Conservation (phyloP, 2,888 invertebrate genomes). For the Caenorhabditis sp. region DNA sequence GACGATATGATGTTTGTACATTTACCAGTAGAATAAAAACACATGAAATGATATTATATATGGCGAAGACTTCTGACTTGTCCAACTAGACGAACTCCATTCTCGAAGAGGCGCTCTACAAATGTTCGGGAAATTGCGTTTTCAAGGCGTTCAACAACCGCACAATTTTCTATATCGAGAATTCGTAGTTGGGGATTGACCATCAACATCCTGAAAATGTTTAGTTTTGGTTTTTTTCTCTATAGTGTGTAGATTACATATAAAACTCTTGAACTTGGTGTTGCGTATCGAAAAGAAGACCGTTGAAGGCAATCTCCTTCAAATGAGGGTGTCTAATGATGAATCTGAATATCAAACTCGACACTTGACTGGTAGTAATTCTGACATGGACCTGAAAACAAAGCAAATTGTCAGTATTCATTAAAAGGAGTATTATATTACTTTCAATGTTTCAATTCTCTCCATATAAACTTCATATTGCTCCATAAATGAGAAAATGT, state of each 20-base stretch:
- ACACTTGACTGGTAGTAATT: constrained; percentile 15
- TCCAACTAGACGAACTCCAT: constrained; percentile 19
- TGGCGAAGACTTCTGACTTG: constrained; percentile 23
- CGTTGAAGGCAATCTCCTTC: constrained; percentile 21
- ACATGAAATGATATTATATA: neutral
- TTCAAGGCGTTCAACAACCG: constrained; percentile 29
- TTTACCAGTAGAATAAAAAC: constrained; percentile 1
- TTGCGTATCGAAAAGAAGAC: constrained; percentile 31
- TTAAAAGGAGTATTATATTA: too few relatives aligned
- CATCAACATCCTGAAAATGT: constrained; percentile 23
- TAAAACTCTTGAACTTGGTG: constrained; percentile 28
- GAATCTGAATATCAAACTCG: constrained; percentile 21
- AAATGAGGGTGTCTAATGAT: constrained; percentile 27
- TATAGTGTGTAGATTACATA: constrained; percentile 9
- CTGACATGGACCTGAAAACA: constrained; percentile 33
- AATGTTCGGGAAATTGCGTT: constrained; percentile 15
- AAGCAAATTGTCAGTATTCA: too few relatives aligned
- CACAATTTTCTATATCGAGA: constrained; percentile 27
- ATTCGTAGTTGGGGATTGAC: constrained; percentile 14
- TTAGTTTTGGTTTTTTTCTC: neutral
- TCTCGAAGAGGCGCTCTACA: constrained; percentile 3
- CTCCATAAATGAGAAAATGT: constrained; percentile 9
- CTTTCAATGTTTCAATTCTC: neutral
- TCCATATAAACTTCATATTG: neutral
- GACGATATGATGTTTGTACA: neutral